Evolutionary conservation across 2,888 invertebrate species (phyloP), one percentile per base, ranked within the genome.

Genomic region (Elegia similella): DNA sequence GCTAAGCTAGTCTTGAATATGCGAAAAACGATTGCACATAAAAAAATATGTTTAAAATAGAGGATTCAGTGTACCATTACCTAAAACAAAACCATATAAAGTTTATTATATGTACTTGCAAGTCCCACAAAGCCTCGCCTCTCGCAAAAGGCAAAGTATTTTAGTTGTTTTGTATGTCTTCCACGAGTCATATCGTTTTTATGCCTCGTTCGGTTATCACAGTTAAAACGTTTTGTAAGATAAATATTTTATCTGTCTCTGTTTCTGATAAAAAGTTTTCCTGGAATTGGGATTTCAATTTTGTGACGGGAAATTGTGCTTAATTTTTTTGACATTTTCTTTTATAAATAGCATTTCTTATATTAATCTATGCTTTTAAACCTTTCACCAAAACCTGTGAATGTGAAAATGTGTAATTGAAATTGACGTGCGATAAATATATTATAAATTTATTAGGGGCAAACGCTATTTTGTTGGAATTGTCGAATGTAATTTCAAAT

Each of bases 91-190:
- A 34, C 34, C 10, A n/a, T 38, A 38, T n/a, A 12, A 38, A 2
- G 1, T 38, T n/a, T 38, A 38, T 10, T 12, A 38, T 2, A 38
- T 10, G n/a, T 38, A 8, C 1, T 3, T 38, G 23, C 12, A n/a
- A 2, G 10, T 12, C 38, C 38, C 12, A 10, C 34, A 34, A 34
- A 34, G 12, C 2, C 10, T 6, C 34, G 10, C 6, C 32, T 13
- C 32, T 15, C 10, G 48, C 16, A 15, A 47, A 47, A 13, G 15
- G 48, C 10, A 3, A 48, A 48, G 32, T 15, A 15, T 15, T 48
- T 48, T 48, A 48, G 48, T 32, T 48, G 32, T 48, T 48, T 48
- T 48, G 48, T 48, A 48, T 32, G 48, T 48, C 48, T 48, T 48
- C 32, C 48, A 48, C 32, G 48, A 32, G 48, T 32, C 48, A 15